Percentiles rank a stretch among this genome's conserved stretches.
phyloP scores from a whole-genome alignment of 2,113 vertebrate species.

The Merops nubicus region DNA sequence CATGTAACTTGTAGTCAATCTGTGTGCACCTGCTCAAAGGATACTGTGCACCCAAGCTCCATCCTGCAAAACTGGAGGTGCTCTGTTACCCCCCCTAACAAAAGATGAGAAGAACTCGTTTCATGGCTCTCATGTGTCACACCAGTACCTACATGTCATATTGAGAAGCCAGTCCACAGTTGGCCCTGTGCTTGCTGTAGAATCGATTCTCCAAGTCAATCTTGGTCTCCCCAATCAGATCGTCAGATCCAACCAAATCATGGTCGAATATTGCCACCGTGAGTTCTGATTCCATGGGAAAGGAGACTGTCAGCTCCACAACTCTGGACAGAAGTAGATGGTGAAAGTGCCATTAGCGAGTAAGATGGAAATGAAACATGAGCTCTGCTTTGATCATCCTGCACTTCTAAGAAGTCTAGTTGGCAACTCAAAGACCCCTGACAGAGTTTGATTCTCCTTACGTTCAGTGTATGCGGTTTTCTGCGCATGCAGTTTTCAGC shows the following conservation, averaged over 20 bases:
- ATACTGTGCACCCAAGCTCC: neutral
- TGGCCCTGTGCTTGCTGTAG: constrained; percentile 89
- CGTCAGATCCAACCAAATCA: constrained; percentile 89
- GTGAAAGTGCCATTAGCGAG: neutral
- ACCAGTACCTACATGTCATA: constrained; percentile 84
- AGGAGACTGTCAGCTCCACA: constrained; percentile 88
- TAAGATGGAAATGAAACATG: neutral
- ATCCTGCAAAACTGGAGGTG: neutral
- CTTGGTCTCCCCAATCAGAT: constrained; percentile 89
- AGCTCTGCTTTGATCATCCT: neutral
- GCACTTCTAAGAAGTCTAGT: neutral
- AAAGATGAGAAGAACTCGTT: rapidly evolving
- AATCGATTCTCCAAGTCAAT: constrained; percentile 93
- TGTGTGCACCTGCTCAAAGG: neutral
- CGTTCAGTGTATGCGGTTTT: neutral
- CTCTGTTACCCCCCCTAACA: neutral
- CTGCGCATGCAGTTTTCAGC: neutral
- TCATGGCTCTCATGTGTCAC: neutral
- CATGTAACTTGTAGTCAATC: neutral
- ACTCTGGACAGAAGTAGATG: constrained; percentile 75
- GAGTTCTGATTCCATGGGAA: constrained; percentile 89
- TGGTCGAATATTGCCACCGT: constrained; percentile 86
- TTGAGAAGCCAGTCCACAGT: constrained; percentile 85
- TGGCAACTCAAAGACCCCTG: neutral
- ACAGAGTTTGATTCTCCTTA: neutral